These are phyloP conservation scores for Ptilonorhynchus violaceus DNA, from an alignment of 2,113 vertebrate species.

Conservation along the genomic window DNA sequence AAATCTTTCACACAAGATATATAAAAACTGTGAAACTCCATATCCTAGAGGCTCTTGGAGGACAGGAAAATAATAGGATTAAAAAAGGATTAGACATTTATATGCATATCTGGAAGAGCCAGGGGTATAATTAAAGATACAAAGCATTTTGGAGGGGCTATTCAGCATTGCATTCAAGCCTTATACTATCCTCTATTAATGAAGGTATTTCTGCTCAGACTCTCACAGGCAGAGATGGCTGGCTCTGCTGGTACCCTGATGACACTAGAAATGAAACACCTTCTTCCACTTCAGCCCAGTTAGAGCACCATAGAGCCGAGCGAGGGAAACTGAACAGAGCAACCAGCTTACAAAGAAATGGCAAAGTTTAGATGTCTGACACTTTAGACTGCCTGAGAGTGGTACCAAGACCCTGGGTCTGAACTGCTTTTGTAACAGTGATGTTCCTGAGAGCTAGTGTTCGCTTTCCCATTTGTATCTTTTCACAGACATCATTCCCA, in stretches of 20 bases:
- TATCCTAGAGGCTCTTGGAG: background rate
- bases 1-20: background rate
- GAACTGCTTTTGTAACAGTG: rapidly evolving
- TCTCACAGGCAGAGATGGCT: rapidly evolving
- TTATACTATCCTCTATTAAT: background rate
- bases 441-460: background rate
- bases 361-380: background rate
- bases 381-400: background rate
- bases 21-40: background rate
- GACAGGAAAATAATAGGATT: constrained; percentile 31
- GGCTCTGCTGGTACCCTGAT: background rate
- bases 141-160: background rate
- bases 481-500: background rate
- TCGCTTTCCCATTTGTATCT: background rate
- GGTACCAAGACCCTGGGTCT: background rate
- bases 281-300: background rate
- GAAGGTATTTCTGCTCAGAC: background rate
- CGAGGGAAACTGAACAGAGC: background rate
- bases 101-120: background rate
- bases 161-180: background rate
- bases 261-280: background rate
- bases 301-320: rapidly evolving
- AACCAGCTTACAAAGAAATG: background rate
- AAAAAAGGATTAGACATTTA: constrained; percentile 7
- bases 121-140: background rate